Base-by-base conservation (phyloP, 2,113 vertebrate species). In the Machaerirhynchus nigripectus region DNA sequence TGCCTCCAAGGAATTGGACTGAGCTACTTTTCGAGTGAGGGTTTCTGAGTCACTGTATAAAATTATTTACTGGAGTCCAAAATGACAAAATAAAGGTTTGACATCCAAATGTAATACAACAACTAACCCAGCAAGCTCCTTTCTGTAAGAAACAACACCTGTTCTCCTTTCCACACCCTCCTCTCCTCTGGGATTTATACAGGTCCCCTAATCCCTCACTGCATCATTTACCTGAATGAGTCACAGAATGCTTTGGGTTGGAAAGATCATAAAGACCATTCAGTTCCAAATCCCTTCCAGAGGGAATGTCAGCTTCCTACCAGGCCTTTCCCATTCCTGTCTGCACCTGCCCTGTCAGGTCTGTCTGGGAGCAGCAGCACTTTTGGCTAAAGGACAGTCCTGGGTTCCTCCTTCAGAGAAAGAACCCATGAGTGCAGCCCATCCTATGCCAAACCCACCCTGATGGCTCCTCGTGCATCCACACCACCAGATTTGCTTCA, bases 401-500 rank as follows among this genome's bases (percentile, higher is more conserved):
- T 35, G 52, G 10, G 33, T 37, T 74, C 47, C 22, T 87, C 39
- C 28, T 57, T 33, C 73, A 70, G 27, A 64, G 53, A 8, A 22
- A 23, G 42, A 4, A 9, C 24, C 47, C 0, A 0, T 2, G 35
- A 15, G 49, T 44, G 50, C 60, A 57, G 44, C 33, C 37, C 68
- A n/a, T 13, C 33, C 0, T 11, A 0, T 4, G 6, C 33, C 56
- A 50, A 77, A 68, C 7, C 9, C 2, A 4, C 13, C n/a, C 22
- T 0, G 0, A 11, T 0, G 2, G 39, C 35, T n/a, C 59, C 59
- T 47, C 0, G 0, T 9, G 35, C 42, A 57, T 10, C 50, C 89
- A 14, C 30, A 30, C 9, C 68, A 56, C 15, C 57, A 86, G 35
- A 27, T 24, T 35, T 56, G 16, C 13, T 42, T 55, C 71, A 60